A percentile compares a stretch with the other conserved stretches of the same genome.
phyloP scores from a whole-genome alignment of 2,888 invertebrate genomes.

The Hydriomena furcata region DNA sequence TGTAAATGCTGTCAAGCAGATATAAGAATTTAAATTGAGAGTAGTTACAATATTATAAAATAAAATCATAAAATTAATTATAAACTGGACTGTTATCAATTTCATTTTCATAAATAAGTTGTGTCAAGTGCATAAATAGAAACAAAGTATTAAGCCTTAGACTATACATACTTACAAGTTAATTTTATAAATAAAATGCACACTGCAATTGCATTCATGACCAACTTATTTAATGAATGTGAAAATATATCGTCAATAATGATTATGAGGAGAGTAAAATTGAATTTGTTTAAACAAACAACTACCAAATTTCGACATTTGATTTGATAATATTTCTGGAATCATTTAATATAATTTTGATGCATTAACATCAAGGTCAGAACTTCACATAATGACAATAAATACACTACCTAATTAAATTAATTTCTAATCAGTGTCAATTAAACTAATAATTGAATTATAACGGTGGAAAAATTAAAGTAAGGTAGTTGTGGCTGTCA shows the following conservation, averaged over 20 bases:
- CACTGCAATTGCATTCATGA: conserved; percentile 17
- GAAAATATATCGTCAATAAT: conserved; percentile 13
- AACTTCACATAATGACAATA: conserved; percentile 73
- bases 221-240: conserved; percentile 26
- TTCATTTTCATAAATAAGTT: conserved; percentile 25
- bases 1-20: conserved; percentile 13
- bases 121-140: conserved; percentile 17
- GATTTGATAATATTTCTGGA: conserved; percentile 65
- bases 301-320: conserved; percentile 43
- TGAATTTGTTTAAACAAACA: conserved; percentile 7
- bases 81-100: conserved; percentile 11
- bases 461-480: conserved; percentile 79
- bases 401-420: conserved; percentile 69
- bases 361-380: conserved; percentile 61
- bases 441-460: conserved; percentile 81
- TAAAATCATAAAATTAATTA: conserved; percentile 7
- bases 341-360: conserved; percentile 68
- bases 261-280: conserved; percentile 9
- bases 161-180: conserved; percentile 20
- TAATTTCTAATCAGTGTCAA: conserved; percentile 79
- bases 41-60: not conserved
- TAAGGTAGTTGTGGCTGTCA: conserved; percentile 75
- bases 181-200: conserved; percentile 20
- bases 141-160: conserved; percentile 19
- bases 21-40: not conserved